These are phyloP conservation scores for Mythimna loreyi DNA, from an alignment of 2,888 invertebrate genomes.

Conservation along the genomic window DNA sequence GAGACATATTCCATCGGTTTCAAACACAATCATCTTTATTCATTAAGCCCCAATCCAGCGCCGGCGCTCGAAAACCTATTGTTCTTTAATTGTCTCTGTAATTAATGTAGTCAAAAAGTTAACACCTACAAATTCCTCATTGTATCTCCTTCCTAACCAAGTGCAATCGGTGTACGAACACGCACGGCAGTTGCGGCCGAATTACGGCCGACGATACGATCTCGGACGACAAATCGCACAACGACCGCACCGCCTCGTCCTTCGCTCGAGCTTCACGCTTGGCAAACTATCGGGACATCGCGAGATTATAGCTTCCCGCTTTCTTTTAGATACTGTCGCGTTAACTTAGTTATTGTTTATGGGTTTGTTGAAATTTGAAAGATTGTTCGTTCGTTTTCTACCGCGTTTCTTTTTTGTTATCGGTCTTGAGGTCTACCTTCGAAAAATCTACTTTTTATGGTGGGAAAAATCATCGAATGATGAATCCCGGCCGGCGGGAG, in stretches of 20 bases:
- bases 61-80: too few relatives aligned
- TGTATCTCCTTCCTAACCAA: conserved; percentile 64
- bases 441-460: too few relatives aligned
- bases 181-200: conserved; percentile 84
- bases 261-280: conserved; percentile 63
- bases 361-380: conserved; percentile 38
- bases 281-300: conserved; percentile 59
- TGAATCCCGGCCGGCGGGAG: too few relatives aligned
- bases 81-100: too few relatives aligned
- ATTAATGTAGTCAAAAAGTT: too few relatives aligned
- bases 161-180: conserved; percentile 79
- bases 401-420: conserved; percentile 13
- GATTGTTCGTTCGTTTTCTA: conserved; percentile 22
- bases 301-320: conserved; percentile 57
- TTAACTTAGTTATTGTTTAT: conserved; percentile 41
- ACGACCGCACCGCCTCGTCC: conserved; percentile 63
- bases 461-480: too few relatives aligned
- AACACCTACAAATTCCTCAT: conserved; percentile 30
- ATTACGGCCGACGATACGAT: conserved; percentile 81
- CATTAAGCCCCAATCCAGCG: too few relatives aligned
- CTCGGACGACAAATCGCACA: conserved; percentile 82
- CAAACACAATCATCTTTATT: too few relatives aligned
- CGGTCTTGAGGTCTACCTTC: not conserved
- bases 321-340: conserved; percentile 58
- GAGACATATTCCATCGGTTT: too few relatives aligned